Conservation (phyloP, 1,140 invertebrate genomes). For the Olivierus martensii region DNA sequence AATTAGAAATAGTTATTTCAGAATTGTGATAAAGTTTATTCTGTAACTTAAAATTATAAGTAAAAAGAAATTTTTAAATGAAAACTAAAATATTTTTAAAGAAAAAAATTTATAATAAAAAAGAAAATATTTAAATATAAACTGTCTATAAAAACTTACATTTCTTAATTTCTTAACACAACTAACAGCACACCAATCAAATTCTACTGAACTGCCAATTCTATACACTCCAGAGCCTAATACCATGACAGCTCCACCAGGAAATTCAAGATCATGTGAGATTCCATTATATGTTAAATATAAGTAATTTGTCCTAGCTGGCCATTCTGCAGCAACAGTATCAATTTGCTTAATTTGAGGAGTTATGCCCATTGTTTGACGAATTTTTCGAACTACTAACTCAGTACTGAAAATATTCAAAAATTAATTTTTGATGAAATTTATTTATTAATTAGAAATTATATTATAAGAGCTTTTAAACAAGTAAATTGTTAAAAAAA, state of each 20-base stretch:
- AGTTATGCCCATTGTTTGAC: slow-evolving; percentile 37
- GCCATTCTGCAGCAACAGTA: slow-evolving; percentile 98
- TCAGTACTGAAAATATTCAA: slow-evolving; percentile 32
- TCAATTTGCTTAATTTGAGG: slow-evolving; percentile 97
- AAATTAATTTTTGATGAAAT: no score
- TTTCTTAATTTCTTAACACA: slow-evolving; percentile 82
- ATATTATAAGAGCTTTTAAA: no score
- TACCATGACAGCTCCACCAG: slow-evolving; percentile 34
- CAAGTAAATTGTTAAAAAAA: no score
- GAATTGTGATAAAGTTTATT: no score
- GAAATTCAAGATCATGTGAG: slow-evolving; percentile 73
- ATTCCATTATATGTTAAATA: slow-evolving; percentile 91
- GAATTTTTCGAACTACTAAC: slow-evolving; percentile 30
- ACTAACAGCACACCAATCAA: slow-evolving; percentile 98
- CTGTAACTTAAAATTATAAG: no score
- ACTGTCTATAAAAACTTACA: slow-evolving; percentile 51
- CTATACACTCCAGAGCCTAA: slow-evolving; percentile 91
- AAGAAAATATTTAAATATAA: no score
- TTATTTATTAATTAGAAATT: no score
- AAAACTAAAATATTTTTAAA: no score
- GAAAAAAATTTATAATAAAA: slow-evolving; percentile 24
- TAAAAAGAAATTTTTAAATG: no score
- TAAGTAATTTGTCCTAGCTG: slow-evolving; percentile 93
- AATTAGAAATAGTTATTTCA: no score
- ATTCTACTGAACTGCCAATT: slow-evolving; percentile 98